Base-by-base conservation (phyloP, 1,140 invertebrate species). In the Oedothorax gibbosus region DNA sequence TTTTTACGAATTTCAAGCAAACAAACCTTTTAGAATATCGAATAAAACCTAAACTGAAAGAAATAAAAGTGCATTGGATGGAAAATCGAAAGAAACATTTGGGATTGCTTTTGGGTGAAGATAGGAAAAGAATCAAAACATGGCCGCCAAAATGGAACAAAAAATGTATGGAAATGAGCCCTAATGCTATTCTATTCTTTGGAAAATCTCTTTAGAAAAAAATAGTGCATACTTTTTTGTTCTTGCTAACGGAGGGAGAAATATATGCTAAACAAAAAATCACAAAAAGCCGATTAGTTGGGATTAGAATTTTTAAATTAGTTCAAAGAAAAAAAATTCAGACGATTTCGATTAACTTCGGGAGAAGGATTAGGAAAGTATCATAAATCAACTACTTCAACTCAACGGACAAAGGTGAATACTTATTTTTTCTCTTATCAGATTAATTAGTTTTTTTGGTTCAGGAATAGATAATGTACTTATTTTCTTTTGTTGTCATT, bases 241-340 rank as follows among this genome's bases (percentile, higher is more conserved):
- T 18, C 49, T 51, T 15, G 14, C 14, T 15, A 53, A 71, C 18
- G 50, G 7, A 71, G 21, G 15, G n/a, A n/a, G 7, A 60, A 60
- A 60, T 0, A 60, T 71, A n/a, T 11, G 50, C 53, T 51, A 51
- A 18, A 8, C 15, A 9, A 50, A 71, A n/a, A 51, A 71, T 18
- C 9, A 71, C 50, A 18, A 18, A n/a, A 71, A 71, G 68, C 68
- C 68, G 68, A 71, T 71, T 71, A 71, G 49, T n/a, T 18, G 68
- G 15, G 68, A 71, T 71, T 51, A 53, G 68, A 71, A 51, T 71
- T 71, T 71, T 71, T 53, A 71, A 71, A 71, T 71, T 71, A 71
- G 68, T 53, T 71, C 68, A 51, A 18, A 35, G 49, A 51, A 18
- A 71, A 71, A 71, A 71, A 11, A n/a, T 35, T n/a, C 35, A 35